Evolutionary conservation across 2,888 invertebrate species (phyloP), one percentile per base, ranked within the genome.

Genomic region (Aradus depressus): DNA sequence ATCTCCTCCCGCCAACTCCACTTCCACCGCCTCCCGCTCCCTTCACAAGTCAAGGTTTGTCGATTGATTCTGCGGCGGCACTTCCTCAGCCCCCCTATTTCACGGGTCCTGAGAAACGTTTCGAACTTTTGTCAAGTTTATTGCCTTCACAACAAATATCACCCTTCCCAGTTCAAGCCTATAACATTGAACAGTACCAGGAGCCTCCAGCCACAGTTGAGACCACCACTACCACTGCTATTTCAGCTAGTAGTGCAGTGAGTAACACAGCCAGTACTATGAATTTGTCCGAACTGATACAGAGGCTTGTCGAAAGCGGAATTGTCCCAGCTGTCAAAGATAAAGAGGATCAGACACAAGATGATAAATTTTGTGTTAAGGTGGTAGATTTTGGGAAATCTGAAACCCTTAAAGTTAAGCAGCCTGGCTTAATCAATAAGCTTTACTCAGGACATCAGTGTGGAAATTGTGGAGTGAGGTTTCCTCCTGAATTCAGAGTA

Each of bases 381-480:
- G 75, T 72, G 22, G 79, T 87, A 1, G 76, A 79, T 56, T 77
- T 88, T 48, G 67, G 74, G 41, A 77, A 75, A 59, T 75, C 83
- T 0, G 84, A 85, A 63, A 80, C 81, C 0, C 72, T 89, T 50
- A 84, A 83, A 73, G 71, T 76, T 79, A 78, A 81, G 23, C 86
- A 91, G 64, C 72, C 78, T 0, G 80, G 50, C n/a, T 42, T 62
- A 21, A 53, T 62, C 16, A 44, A 52, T 18, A 53, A 48, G 28
- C 53, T 62, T 32, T 93, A 90, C 69, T 78, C 81, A 51, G 96
- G 96, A 35, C 86, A 91, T 76, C 96, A 95, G 66, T 99, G 98
- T 71, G 85, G 89, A 58, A 88, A 90, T 44, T 98, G 98, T 70
- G 97, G 97, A 25, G 80, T 90, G 54, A 77, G 96, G 37, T 96